Conservation (phyloP, 2,113 vertebrate species). For the Elephas maximus region DNA sequence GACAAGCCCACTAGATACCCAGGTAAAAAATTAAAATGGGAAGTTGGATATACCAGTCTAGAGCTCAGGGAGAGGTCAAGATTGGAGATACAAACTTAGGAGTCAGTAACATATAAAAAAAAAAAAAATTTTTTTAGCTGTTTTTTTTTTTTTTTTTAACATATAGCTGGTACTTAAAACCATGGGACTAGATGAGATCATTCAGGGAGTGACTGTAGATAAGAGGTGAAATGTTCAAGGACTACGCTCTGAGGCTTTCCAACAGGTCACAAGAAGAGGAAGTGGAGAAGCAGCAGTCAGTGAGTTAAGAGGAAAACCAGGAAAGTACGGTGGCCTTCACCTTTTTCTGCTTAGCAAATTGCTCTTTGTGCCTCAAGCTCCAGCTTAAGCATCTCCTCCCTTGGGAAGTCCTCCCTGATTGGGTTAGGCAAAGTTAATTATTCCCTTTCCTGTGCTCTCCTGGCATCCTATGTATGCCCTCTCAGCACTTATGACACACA, state of each 20-base stretch:
- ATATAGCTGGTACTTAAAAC: background rate
- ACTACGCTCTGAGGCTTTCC: background rate
- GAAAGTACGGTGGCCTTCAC: accelerated
- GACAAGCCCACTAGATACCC: background rate
- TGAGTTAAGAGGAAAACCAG: background rate
- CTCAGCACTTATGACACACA: background rate
- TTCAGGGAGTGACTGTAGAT: background rate
- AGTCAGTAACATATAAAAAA: background rate
- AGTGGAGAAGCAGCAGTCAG: background rate
- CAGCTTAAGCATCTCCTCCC: background rate
- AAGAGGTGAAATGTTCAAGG: background rate
- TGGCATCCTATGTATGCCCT: background rate
- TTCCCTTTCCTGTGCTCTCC: background rate
- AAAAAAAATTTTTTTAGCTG: no score
- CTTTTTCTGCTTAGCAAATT: background rate
- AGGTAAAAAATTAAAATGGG: background rate
- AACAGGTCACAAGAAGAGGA: background rate
- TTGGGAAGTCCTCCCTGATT: background rate
- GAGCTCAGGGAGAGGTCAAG: background rate
- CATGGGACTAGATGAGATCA: background rate
- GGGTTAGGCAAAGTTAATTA: background rate
- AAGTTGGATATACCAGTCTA: background rate
- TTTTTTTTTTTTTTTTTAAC: no score
- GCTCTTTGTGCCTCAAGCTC: background rate
- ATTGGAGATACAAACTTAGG: background rate